These are phyloP conservation scores for Rhinichthys klamathensis DNA, from an alignment of 2,113 vertebrate species.

Conservation along the genomic window DNA sequence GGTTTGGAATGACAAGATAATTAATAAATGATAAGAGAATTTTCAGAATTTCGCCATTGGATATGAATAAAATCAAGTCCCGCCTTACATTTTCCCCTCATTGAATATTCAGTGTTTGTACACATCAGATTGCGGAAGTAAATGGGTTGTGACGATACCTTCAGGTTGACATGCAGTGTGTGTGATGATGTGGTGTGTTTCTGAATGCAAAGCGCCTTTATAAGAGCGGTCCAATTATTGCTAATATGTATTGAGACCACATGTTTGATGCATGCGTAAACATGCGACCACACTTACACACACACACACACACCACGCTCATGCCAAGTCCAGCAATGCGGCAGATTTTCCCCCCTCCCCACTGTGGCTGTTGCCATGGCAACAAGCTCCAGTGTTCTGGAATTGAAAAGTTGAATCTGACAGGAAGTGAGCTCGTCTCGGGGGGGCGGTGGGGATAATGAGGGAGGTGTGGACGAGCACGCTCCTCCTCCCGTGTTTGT, in stretches of 20 bases:
- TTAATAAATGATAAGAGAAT: not conserved
- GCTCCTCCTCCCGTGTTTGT: slow-evolving; percentile 47
- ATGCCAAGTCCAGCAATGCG: slow-evolving; percentile 75
- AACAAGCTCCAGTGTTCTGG: slow-evolving; percentile 79
- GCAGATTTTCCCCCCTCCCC: slow-evolving; percentile 66
- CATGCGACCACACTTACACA: slow-evolving; percentile 16
- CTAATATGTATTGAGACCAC: slow-evolving; percentile 8
- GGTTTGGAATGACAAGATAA: not conserved
- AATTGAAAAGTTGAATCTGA: slow-evolving; percentile 75
- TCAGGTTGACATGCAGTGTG: not conserved
- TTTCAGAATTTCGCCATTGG: no score
- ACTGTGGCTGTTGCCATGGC: slow-evolving; percentile 79
- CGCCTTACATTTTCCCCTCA: not conserved
- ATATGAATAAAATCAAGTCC: not conserved
- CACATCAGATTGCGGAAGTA: not conserved
- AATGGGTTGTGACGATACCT: not conserved
- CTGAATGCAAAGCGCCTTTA: not conserved
- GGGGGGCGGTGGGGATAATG: slow-evolving; percentile 45
- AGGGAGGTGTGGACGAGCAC: not conserved
- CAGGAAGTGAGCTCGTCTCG: slow-evolving; percentile 75
- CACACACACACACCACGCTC: slow-evolving; percentile 54
- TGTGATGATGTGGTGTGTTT: slow-evolving; percentile 30
- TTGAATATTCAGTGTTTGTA: not conserved
- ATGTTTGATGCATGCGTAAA: not conserved
- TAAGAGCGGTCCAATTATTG: not conserved